These are phyloP conservation scores for Hemitrygon akajei DNA, from an alignment of 2,797 vertebrate genomes.

Conservation along the genomic window DNA sequence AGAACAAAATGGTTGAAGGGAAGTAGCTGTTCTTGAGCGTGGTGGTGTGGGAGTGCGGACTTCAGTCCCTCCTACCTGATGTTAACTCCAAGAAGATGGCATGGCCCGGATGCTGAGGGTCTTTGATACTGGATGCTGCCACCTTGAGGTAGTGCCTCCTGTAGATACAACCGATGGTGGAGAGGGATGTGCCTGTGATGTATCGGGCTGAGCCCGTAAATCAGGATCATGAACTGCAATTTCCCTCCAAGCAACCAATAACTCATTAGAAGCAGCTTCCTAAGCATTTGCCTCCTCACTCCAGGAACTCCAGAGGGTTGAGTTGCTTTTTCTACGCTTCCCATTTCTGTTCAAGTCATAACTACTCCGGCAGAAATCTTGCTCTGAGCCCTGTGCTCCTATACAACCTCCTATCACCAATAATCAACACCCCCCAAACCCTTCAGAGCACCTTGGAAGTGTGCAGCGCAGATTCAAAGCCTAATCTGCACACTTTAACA, in stretches of 20 bases:
- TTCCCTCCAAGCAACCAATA: not conserved
- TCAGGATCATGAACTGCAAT: not conserved
- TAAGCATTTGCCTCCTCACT: not conserved
- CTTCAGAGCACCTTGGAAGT: not conserved
- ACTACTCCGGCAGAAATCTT: not conserved
- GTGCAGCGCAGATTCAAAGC: not conserved
- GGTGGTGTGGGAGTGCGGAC: too few species aligned
- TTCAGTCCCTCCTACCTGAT: too few species aligned
- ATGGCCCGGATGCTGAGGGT: too few species aligned
- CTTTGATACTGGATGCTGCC: too few species aligned
- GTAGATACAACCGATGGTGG: too few species aligned
- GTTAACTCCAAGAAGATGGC: too few species aligned
- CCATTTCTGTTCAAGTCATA: constrained; percentile 7
- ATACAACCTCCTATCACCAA: not conserved
- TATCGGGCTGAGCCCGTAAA: too few species aligned
- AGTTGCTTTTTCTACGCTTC: not conserved
- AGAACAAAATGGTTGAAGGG: too few species aligned
- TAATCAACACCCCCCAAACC: not conserved
- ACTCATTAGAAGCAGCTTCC: too few species aligned
- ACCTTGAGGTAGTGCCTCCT: too few species aligned
- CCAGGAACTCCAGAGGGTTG: not conserved
- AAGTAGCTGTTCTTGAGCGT: too few species aligned
- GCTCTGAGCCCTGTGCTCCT: not conserved
- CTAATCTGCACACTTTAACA: constrained; percentile 3
- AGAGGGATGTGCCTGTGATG: too few species aligned